Evolutionary conservation across 2,888 invertebrate species (phyloP).

Genomic region (Resseliella maxima): DNA sequence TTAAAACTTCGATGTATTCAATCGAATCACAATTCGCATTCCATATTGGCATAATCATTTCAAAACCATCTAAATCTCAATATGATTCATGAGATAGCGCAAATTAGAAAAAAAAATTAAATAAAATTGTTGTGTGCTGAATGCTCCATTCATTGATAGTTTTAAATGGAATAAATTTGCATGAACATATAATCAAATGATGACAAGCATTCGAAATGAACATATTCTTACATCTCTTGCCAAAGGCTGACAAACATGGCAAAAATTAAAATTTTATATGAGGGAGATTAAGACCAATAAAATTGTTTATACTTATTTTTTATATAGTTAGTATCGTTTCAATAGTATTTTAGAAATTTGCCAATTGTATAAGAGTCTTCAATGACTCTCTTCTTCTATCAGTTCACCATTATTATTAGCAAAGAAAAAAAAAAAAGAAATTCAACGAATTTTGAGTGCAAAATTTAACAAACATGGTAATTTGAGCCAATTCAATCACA

Average conservation of each 20-base stretch:
- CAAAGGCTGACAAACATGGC: not conserved
- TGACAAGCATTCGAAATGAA: too few species aligned
- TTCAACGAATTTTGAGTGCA: too few species aligned
- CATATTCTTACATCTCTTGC: too few species aligned
- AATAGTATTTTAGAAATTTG: not conserved
- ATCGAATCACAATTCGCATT: slow-evolving; percentile 38
- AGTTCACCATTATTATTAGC: not conserved
- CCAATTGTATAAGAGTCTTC: not conserved
- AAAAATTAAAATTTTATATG: too few species aligned
- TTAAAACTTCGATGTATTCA: not conserved
- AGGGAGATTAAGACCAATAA: not conserved
- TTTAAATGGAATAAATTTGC: too few species aligned
- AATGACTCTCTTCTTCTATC: too few species aligned
- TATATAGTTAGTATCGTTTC: not conserved
- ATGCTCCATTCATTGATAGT: too few species aligned
- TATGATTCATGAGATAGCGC: not conserved
- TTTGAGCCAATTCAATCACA: not conserved
- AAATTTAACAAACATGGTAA: not conserved
- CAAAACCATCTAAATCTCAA: not conserved
- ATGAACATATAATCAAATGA: too few species aligned
- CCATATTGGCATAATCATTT: not conserved
- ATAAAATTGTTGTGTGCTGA: too few species aligned
- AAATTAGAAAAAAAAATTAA: not conserved
- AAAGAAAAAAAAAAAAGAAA: not conserved
- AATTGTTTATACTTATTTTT: not conserved